Percentiles rank a stretch among this genome's conserved stretches.
These are phyloP conservation scores for Agonopterix heracliana DNA, from an alignment of 2,888 invertebrate genomes.

Conservation along the genomic window DNA sequence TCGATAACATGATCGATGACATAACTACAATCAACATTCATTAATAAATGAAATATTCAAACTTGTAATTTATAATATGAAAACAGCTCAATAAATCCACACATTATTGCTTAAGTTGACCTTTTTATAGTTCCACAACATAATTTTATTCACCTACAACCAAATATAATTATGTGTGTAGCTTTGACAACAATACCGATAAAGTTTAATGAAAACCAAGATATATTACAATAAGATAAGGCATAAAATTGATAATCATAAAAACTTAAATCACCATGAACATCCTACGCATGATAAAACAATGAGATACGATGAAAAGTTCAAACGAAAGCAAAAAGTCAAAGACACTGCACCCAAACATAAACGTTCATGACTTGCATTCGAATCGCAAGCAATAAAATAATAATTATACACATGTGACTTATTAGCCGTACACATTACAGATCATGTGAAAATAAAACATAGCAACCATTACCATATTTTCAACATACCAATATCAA, in stretches of 20 bases:
- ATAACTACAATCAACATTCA: too few species aligned
- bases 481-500: slow-evolving; percentile 13
- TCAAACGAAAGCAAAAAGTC: slow-evolving; percentile 39
- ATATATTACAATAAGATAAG: slow-evolving; percentile 22
- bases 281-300: slow-evolving; percentile 53
- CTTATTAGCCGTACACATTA: slow-evolving; percentile 65
- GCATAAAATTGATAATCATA: slow-evolving; percentile 26
- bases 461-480: slow-evolving; percentile 14
- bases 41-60: slow-evolving; percentile 11
- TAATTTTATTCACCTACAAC: slow-evolving; percentile 13
- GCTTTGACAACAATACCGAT: slow-evolving; percentile 4
- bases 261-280: slow-evolving; percentile 20
- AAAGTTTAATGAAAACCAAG: slow-evolving; percentile 2
- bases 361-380: slow-evolving; percentile 59
- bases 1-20: too few species aligned
- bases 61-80: slow-evolving; percentile 7
- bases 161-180: slow-evolving; percentile 7
- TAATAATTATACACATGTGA: slow-evolving; percentile 74
- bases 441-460: slow-evolving; percentile 50
- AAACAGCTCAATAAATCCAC: slow-evolving; percentile 18
- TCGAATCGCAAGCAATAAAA: slow-evolving; percentile 65
- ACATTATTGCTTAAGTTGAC: slow-evolving; percentile 12
- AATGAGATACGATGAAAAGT: slow-evolving; percentile 47
- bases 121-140: slow-evolving; percentile 13
- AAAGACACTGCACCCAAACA: slow-evolving; percentile 55